A percentile compares a stretch with the other conserved stretches of the same genome.
Conservation (phyloP, 2,797 vertebrate genomes). For the Arrhamphus sclerolepis region DNA sequence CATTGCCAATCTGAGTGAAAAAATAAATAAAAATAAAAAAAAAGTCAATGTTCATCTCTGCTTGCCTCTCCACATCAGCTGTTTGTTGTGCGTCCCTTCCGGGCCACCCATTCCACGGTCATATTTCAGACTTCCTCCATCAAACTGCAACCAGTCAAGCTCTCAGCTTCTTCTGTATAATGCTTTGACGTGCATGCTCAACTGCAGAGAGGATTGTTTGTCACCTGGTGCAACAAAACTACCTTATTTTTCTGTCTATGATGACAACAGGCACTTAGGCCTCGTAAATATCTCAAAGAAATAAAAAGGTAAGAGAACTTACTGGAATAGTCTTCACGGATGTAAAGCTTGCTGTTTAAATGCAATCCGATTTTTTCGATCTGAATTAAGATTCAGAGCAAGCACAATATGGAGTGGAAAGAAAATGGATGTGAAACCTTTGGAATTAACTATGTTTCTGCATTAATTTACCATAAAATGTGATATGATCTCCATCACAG, state of each 20-base stretch:
- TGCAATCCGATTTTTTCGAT: neutral
- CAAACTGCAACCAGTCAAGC: constrained; percentile 58
- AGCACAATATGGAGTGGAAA: neutral
- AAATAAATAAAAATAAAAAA: constrained; percentile 61
- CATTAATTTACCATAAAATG: no score
- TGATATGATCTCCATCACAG: no score
- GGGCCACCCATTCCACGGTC: constrained; percentile 42
- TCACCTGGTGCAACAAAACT: constrained; percentile 72
- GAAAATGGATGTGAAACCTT: no score
- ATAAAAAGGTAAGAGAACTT: neutral
- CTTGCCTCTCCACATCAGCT: constrained; percentile 58
- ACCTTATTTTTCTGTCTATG: constrained; percentile 63
- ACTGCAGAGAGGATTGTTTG: constrained; percentile 71
- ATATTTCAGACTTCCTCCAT: constrained; percentile 55
- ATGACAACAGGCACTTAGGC: constrained; percentile 52
- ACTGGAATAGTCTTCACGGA: neutral
- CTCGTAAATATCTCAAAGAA: constrained; percentile 12
- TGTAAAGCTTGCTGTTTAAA: neutral
- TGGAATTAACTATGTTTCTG: no score
- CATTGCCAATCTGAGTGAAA: constrained; percentile 67
- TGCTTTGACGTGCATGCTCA: constrained; percentile 65
- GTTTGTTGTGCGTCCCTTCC: constrained; percentile 54
- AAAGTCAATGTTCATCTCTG: constrained; percentile 62
- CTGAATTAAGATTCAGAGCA: neutral
- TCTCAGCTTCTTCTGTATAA: constrained; percentile 67